Evolutionary conservation across 2,888 invertebrate genomes (phyloP), one percentile per base, ranked within the genome.

Genomic region (Lapara coniferarum): DNA sequence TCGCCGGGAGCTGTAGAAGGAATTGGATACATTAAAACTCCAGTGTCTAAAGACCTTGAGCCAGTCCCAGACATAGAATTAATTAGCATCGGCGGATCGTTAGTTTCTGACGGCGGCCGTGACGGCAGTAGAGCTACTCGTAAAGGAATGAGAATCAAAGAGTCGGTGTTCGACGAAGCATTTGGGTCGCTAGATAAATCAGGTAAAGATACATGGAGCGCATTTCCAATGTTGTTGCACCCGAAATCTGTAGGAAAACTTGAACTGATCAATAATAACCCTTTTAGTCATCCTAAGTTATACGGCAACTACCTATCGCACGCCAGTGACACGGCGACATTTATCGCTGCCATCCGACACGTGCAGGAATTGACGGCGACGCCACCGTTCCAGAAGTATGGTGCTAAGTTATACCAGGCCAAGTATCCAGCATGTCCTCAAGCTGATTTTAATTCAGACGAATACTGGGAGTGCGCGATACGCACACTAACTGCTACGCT

Each of bases 281-380:
- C 98, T 0, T 94, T 95, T 59, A 95, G 96, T 52, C 95, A 96
- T 77, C 98, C 98, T 0, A 88, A 95, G n/a, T 95, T 98, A 77
- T 95, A 97, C 77, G 96, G 97, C 0, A 97, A 98, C 79, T 98
- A 98, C 84, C 94, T 98, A 71, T 94, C 95, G 0, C 95, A 97
- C 80, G 94, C 94, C 6, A 84, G 75, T 37, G 94, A 97, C 78
- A 86, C 95, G 0, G 92, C 93, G n/a, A 95, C 95, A 0, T 87
- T 96, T 66, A 84, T 96, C 7, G 94, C 94, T 16, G 94, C 95
- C 0, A 95, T 96, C 57, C 95, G 96, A 75, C 95, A 95, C 71
- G 85, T 95, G 1, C 94, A 96, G 71, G 89, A 93, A 66, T 83
- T 97, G 19, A 89, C 94, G 0, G 80, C 94, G 57, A 95, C 95